Percentiles rank a stretch among this genome's conserved stretches.
phyloP scores from a whole-genome alignment of 2,113 vertebrate genomes.

The Lamprologus tigripictilis region DNA sequence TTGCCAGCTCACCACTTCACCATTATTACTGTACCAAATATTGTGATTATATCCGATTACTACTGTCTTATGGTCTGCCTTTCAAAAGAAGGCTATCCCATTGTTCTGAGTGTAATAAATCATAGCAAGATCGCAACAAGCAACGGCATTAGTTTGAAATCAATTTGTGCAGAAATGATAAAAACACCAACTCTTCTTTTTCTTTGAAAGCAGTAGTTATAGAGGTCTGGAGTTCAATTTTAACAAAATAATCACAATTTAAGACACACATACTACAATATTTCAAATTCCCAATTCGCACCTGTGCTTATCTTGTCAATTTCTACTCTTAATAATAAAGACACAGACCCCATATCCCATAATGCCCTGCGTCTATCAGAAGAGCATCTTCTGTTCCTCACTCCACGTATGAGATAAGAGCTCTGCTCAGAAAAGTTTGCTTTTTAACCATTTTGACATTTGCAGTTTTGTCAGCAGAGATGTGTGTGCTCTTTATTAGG shows the following conservation, averaged over 20 bases:
- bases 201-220: accelerated
- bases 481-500: slow-evolving; percentile 25
- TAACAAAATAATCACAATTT: background rate
- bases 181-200: accelerated
- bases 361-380: too few relatives aligned
- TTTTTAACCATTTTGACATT: slow-evolving; percentile 45
- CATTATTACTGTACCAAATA: background rate
- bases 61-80: background rate
- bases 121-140: accelerated
- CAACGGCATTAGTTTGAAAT: background rate
- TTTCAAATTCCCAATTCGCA: background rate
- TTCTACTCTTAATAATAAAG: background rate
- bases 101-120: background rate
- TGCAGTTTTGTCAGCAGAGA: slow-evolving; percentile 12
- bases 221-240: background rate
- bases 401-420: background rate
- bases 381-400: background rate
- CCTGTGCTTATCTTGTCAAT: background rate
- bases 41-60: background rate
- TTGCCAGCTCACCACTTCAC: background rate
- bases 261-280: background rate
- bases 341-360: background rate
- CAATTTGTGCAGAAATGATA: background rate
- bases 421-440: background rate
- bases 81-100: background rate